These are phyloP conservation scores for Epizoanthus scotinus DNA, from an alignment of 92 coral and sea anemone genomes.

Conservation along the genomic window DNA sequence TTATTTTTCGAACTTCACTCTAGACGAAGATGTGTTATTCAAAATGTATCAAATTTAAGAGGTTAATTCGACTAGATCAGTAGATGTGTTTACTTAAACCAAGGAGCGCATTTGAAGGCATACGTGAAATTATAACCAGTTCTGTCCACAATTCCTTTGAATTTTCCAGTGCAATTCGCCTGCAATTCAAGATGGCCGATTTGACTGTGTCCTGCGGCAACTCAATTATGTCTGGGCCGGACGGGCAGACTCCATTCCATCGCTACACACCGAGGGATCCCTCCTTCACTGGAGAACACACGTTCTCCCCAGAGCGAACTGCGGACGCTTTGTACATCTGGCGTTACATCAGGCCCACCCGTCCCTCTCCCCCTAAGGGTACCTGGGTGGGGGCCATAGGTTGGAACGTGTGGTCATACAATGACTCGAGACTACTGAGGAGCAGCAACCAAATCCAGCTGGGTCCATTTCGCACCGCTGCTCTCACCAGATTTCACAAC, in stretches of 20 bases:
- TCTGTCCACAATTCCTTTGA: too few relatives aligned
- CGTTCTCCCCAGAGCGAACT: slow-evolving; percentile 65
- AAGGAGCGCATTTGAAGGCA: too few relatives aligned
- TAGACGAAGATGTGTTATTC: too few relatives aligned
- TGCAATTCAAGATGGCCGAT: slow-evolving; percentile 49
- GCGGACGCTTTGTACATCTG: slow-evolving; percentile 51
- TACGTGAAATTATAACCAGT: too few relatives aligned
- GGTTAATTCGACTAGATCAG: too few relatives aligned
- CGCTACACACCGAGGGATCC: slow-evolving; percentile 65
- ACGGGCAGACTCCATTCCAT: slow-evolving; percentile 63
- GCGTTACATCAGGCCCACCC: slow-evolving; percentile 54
- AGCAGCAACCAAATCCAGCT: slow-evolving; percentile 65
- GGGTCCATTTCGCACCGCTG: slow-evolving; percentile 67
- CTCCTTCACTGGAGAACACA: slow-evolving; percentile 58
- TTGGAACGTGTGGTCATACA: slow-evolving; percentile 88
- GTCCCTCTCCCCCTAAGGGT: slow-evolving; percentile 56
- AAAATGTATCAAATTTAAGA: too few relatives aligned
- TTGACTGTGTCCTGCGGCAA: slow-evolving; percentile 62
- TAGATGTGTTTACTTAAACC: too few relatives aligned
- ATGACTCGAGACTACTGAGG: slow-evolving; percentile 73
- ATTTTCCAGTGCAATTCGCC: too few relatives aligned
- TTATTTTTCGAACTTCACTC: too few relatives aligned
- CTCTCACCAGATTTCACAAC: slow-evolving; percentile 56
- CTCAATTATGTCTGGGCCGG: slow-evolving; percentile 77
- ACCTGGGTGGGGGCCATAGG: slow-evolving; percentile 79